Evolutionary conservation across 2,888 invertebrate genomes (phyloP).

Genomic region (Hedychridium roseum): DNA sequence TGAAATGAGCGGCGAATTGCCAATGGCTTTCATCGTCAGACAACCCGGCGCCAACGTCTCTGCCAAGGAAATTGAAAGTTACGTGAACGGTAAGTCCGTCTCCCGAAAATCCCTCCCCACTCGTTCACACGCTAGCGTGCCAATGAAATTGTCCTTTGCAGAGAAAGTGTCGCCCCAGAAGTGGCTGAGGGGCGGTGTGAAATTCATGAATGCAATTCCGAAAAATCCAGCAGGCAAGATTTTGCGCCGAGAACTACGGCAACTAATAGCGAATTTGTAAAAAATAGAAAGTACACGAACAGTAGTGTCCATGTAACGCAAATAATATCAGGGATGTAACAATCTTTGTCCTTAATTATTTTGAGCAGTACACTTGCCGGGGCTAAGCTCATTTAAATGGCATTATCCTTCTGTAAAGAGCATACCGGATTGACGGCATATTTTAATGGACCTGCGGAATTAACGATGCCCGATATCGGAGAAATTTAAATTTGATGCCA

Average conservation of each 20-base stretch:
- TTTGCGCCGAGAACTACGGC: conserved; percentile 58
- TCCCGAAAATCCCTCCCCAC: not conserved
- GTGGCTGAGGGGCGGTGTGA: conserved; percentile 64
- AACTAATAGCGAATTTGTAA: conserved; percentile 30
- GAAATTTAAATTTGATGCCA: conserved; percentile 54
- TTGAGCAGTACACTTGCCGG: no score
- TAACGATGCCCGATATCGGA: conserved; percentile 42
- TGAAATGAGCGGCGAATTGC: conserved; percentile 61
- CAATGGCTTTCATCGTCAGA: conserved; percentile 61
- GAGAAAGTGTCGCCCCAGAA: conserved; percentile 62
- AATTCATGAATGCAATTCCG: conserved; percentile 66
- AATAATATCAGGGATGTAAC: no score
- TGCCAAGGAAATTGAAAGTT: conserved; percentile 47
- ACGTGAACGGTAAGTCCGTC: conserved; percentile 39
- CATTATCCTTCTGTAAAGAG: no score
- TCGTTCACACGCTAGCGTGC: conserved; percentile 7
- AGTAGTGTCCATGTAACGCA: no score
- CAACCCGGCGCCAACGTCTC: conserved; percentile 33
- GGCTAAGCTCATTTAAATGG: no score
- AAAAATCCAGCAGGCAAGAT: conserved; percentile 67
- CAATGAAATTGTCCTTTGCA: no score
- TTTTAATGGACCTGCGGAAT: conserved; percentile 45
- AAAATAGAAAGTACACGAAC: not conserved
- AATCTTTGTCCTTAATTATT: no score
- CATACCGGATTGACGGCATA: conserved; percentile 29